phyloP scores from a whole-genome alignment of 2,113 vertebrate genomes.

The Passer domesticus region DNA sequence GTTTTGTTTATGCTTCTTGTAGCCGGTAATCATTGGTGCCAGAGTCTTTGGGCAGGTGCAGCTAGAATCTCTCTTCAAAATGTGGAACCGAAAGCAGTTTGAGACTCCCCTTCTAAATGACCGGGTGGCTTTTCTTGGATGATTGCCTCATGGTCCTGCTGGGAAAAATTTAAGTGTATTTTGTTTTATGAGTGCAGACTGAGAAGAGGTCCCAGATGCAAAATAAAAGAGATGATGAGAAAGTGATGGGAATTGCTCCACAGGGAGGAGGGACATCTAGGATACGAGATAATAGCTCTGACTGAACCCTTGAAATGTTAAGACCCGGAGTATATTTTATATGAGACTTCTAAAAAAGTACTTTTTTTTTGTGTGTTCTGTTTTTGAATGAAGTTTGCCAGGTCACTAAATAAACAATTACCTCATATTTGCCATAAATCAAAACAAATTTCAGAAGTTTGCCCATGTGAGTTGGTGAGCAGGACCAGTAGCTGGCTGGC shows the following conservation, averaged over 20 bases:
- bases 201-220: not conserved
- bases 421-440: not conserved
- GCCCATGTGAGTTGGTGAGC: not conserved
- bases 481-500: not conserved
- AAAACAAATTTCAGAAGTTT: not conserved
- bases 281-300: not conserved
- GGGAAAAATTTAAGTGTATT: not conserved
- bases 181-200: not conserved
- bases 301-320: not conserved
- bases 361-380: not conserved
- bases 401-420: not conserved
- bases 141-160: not conserved
- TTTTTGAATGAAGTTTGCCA: not conserved
- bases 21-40: not conserved
- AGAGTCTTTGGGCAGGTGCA: not conserved
- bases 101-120: not conserved
- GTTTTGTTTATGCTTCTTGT: not conserved
- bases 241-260: not conserved
- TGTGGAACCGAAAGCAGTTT: not conserved
- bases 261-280: not conserved
- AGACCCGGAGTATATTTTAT: not conserved
- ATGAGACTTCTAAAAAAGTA: not conserved
- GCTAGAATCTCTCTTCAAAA: not conserved
- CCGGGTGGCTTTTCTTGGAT: not conserved
- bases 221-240: not conserved